Conservation (phyloP, 2,797 vertebrate species). For the Vireo griseus region DNA sequence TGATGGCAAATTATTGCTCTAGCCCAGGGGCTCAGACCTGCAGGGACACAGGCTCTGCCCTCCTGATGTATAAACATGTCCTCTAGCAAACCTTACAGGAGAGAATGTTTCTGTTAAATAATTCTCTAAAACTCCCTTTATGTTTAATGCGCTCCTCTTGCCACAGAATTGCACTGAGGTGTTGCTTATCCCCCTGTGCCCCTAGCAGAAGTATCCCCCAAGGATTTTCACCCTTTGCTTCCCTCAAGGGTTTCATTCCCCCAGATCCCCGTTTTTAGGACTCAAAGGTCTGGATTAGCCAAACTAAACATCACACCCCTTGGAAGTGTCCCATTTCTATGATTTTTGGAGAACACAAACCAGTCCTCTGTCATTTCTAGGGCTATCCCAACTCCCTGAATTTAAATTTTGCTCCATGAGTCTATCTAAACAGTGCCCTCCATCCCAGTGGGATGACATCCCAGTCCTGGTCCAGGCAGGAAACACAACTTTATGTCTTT, state of each 20-base stretch:
- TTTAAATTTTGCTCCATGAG: background rate
- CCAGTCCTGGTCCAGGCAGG: background rate
- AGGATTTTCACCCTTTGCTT: background rate
- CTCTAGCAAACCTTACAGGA: background rate
- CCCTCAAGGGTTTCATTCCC: background rate
- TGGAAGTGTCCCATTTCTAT: background rate
- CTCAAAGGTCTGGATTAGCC: background rate
- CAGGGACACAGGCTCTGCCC: background rate
- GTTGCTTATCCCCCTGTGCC: accelerated
- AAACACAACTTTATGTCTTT: background rate
- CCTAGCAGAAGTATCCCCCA: background rate
- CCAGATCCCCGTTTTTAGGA: background rate
- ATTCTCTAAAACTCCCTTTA: background rate
- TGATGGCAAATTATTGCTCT: background rate
- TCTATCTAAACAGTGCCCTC: background rate
- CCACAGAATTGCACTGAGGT: accelerated
- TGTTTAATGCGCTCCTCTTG: background rate
- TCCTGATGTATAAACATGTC: accelerated
- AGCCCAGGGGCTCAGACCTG: background rate
- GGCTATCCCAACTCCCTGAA: background rate
- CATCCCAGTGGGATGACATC: background rate
- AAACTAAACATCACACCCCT: background rate
- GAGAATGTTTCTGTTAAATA: background rate
- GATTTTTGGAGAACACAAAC: background rate
- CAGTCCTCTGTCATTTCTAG: background rate